Evolutionary conservation across 2,113 vertebrate genomes (phyloP).

Genomic region (Diadophis punctatus): DNA sequence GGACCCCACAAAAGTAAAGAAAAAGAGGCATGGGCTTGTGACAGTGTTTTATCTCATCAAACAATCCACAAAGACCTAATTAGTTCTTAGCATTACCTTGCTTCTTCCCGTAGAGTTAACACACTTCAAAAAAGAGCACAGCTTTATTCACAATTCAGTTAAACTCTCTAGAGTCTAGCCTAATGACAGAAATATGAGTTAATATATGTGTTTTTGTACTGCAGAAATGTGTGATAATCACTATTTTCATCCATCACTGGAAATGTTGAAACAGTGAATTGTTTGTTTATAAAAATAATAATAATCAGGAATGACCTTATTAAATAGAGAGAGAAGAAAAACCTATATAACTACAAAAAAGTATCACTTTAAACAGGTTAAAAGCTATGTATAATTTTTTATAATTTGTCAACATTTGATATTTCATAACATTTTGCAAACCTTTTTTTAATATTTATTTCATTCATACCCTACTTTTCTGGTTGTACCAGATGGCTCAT

Average conservation of each 20-base stretch:
- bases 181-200: constrained; percentile 22
- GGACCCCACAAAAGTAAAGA: no score
- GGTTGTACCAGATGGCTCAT: neutral
- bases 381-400: neutral
- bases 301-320: neutral
- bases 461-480: neutral
- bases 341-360: neutral
- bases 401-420: constrained; percentile 2
- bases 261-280: constrained; percentile 10
- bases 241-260: neutral
- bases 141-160: neutral
- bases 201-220: neutral
- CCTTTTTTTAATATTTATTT: neutral
- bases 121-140: neutral
- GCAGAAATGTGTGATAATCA: neutral
- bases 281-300: neutral
- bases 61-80: neutral
- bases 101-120: neutral
- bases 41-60: neutral
- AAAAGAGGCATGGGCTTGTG: neutral
- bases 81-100: neutral
- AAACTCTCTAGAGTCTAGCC: neutral
- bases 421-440: neutral
- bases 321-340: neutral
- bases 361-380: neutral